phyloP scores from a whole-genome alignment of 2,797 vertebrate species.

The Zenarchopterus dispar region DNA sequence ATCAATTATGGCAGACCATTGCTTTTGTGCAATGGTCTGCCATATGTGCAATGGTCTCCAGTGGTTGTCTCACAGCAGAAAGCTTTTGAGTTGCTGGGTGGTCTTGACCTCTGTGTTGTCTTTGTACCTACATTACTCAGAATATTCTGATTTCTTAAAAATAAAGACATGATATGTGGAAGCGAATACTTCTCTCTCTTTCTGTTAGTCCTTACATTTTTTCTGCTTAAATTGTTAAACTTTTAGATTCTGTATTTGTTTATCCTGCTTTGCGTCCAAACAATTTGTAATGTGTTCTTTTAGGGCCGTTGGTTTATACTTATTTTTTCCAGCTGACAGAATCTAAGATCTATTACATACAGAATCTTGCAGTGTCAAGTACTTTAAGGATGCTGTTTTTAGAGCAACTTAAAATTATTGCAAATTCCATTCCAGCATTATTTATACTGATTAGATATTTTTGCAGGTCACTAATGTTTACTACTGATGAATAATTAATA shows the following conservation, averaged over 20 bases:
- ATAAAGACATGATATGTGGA: too few relatives aligned
- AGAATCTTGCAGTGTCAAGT: conserved; percentile 8
- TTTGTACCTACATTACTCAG: not conserved
- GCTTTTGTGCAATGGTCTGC: too few relatives aligned
- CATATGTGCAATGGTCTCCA: not conserved
- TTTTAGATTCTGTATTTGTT: too few relatives aligned
- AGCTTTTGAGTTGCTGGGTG: not conserved
- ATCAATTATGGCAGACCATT: not conserved
- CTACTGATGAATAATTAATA: too few relatives aligned
- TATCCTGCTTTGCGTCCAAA: too few relatives aligned
- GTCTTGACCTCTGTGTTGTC: not conserved
- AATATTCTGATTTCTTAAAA: too few relatives aligned
- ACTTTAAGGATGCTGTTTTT: not conserved
- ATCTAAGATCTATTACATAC: not conserved
- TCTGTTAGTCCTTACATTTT: not conserved
- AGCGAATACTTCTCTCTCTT: not conserved
- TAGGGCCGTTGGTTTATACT: too few relatives aligned
- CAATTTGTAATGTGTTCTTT: too few relatives aligned
- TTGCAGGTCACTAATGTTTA: too few relatives aligned
- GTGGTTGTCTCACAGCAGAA: conserved; percentile 4
- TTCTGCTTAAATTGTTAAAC: too few relatives aligned
- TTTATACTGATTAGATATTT: too few relatives aligned
- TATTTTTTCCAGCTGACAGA: not conserved
- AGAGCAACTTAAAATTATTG: not conserved
- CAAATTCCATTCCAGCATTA: not conserved